A percentile compares a stretch with the other conserved stretches of the same genome.
Conservation (phyloP, 2,113 vertebrate genomes). For the Pseudopodoces humilis region DNA sequence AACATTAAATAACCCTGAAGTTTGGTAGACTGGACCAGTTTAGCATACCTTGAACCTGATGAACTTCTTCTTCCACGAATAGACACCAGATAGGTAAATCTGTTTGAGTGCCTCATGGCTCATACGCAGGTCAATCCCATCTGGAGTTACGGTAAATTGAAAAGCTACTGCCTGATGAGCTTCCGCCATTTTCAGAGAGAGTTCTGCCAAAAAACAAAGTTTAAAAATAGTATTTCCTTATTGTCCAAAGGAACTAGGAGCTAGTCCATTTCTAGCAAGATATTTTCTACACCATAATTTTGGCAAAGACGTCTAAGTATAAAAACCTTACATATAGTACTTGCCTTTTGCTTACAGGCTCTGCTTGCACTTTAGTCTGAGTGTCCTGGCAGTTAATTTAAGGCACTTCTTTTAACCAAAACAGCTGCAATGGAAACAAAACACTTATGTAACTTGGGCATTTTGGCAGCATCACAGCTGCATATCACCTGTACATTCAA, state of each 20-base stretch:
- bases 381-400: background rate
- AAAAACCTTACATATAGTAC: background rate
- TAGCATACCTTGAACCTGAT: conserved; percentile 89
- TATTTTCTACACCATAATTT: background rate
- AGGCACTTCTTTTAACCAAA: background rate
- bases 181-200: conserved; percentile 85
- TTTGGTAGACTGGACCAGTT: background rate
- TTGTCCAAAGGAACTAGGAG: background rate
- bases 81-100: conserved; percentile 90
- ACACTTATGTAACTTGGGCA: fast-evolving
- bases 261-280: background rate
- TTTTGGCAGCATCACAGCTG: background rate
- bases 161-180: conserved; percentile 96
- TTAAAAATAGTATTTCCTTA: background rate
- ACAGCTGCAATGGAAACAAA: background rate
- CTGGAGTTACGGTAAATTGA: conserved; percentile 92
- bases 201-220: background rate
- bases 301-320: background rate
- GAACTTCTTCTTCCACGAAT: conserved; percentile 97
- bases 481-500: background rate
- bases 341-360: background rate
- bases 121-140: conserved; percentile 91
- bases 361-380: background rate
- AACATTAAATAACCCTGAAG: background rate
- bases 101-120: conserved; percentile 92